Conservation (phyloP, 2,113 vertebrate genomes). For the Scatophagus argus region DNA sequence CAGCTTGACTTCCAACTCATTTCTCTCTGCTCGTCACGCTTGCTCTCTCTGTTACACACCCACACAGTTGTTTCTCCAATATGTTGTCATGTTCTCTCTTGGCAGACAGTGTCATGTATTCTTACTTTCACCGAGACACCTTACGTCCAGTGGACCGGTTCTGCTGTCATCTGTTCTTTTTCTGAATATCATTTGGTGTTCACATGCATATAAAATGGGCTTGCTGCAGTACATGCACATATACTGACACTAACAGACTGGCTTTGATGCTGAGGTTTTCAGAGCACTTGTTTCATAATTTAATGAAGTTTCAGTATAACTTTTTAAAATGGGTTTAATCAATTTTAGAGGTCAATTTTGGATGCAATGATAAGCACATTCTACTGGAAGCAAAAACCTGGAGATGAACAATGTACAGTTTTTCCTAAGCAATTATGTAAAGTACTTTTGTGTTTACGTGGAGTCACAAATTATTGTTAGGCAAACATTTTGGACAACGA, state of each 20-base stretch:
- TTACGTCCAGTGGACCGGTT: not conserved
- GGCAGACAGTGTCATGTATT: slow-evolving; percentile 13
- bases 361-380: not conserved
- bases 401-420: not conserved
- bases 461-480: not conserved
- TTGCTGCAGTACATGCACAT: not conserved
- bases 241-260: not conserved
- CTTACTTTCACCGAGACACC: not conserved
- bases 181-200: not conserved
- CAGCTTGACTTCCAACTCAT: slow-evolving; percentile 28
- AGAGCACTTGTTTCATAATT: not conserved
- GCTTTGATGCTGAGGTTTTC: not conserved
- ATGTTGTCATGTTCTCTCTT: slow-evolving; percentile 4
- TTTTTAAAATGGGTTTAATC: not conserved
- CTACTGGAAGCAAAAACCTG: not conserved
- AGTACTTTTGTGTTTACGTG: not conserved
- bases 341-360: not conserved
- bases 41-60: not conserved
- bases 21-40: slow-evolving; percentile 12
- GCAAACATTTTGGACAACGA: not conserved
- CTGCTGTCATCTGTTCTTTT: not conserved
- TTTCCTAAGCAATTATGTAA: not conserved
- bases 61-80: slow-evolving; percentile 17
- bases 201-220: not conserved
- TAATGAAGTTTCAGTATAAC: not conserved